These are phyloP conservation scores for Rhaphigaster nebulosa DNA, from an alignment of 2,888 invertebrate species.

Conservation along the genomic window DNA sequence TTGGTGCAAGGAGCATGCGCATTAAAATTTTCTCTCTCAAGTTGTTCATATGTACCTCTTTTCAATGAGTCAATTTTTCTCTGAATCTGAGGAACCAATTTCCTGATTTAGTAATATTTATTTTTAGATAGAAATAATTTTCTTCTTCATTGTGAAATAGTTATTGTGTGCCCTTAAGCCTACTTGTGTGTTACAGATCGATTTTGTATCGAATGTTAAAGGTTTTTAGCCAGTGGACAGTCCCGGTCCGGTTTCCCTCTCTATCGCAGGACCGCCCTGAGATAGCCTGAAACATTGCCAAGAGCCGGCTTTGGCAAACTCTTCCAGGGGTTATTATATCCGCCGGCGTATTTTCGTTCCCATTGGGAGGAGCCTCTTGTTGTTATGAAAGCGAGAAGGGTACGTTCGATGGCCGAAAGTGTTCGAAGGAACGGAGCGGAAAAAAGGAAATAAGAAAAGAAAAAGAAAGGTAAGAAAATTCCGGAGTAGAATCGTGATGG, in stretches of 20 bases:
- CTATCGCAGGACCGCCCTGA: neutral
- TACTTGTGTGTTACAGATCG: neutral
- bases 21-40: too few species aligned
- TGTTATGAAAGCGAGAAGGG: neutral
- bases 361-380: neutral
- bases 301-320: neutral
- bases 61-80: too few species aligned
- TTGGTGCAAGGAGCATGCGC: too few species aligned
- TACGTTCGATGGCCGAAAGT: neutral
- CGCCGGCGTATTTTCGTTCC: neutral
- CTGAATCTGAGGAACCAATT: too few species aligned
- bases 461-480: neutral
- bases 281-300: neutral
- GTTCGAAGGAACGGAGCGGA: neutral
- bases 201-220: neutral
- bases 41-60: too few species aligned
- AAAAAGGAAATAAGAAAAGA: neutral
- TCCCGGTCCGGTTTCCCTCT: neutral
- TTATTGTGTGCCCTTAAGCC: too few species aligned
- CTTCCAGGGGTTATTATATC: neutral
- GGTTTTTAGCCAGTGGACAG: neutral
- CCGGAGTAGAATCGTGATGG: constrained; percentile 40
- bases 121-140: too few species aligned
- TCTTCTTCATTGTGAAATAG: too few species aligned
- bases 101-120: too few species aligned